Conservation (phyloP, 2,888 invertebrate genomes). For the Subacronicta megacephala region DNA sequence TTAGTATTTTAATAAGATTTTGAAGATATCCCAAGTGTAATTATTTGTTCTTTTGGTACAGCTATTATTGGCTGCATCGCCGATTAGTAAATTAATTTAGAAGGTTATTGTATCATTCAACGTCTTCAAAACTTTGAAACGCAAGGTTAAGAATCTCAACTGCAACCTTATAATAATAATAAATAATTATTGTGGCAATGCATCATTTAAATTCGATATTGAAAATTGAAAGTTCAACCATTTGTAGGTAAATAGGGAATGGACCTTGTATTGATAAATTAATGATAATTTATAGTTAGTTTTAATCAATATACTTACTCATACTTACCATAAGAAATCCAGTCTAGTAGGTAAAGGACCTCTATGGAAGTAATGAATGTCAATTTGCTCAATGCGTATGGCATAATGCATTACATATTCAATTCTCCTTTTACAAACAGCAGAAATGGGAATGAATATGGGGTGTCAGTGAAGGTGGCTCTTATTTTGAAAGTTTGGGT, state of each 20-base stretch:
- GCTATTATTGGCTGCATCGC: background rate
- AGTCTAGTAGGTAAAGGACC: no score
- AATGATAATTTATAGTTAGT: no score
- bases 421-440: no score
- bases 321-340: no score
- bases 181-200: conserved; percentile 18
- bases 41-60: background rate
- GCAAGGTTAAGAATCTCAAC: conserved; percentile 42
- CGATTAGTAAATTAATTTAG: conserved; percentile 35
- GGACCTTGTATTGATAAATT: conserved; percentile 24
- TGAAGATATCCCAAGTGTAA: background rate
- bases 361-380: no score
- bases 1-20: no score
- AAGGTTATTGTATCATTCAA: conserved; percentile 27
- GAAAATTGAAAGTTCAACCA: conserved; percentile 22
- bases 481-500: no score
- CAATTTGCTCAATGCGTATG: no score
- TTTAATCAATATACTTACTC: no score
- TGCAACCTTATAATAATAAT: conserved; percentile 30
- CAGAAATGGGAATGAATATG: no score
- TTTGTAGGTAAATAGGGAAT: background rate
- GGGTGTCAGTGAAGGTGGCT: no score
- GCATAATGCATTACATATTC: no score
- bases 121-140: conserved; percentile 21
- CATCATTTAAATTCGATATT: conserved; percentile 23